Base-by-base conservation (phyloP, 92 coral and sea anemone genomes). In the Epizoanthus rinbou region DNA sequence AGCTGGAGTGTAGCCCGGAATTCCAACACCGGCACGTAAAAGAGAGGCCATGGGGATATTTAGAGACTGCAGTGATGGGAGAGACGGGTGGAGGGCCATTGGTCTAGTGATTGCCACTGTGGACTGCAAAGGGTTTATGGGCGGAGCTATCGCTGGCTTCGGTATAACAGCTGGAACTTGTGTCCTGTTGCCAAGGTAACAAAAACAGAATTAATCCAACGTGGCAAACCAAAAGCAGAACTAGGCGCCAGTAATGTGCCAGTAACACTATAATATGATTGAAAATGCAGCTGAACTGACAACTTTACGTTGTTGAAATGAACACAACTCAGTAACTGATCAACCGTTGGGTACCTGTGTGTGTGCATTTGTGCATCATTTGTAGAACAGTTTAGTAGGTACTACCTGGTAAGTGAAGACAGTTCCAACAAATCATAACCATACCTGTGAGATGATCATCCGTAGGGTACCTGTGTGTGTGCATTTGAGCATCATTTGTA, bases 11-110 rank as follows among this genome's bases (percentile, higher is more conserved):
- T 71, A 71, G 56, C 75, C 75, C 11, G 89, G 88, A 56, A 80
- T 47, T 9, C 84, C 86, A 5, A 79, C 41, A 4, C 87, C 90
- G 53, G 87, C 90, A 8, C 87, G 83, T 28, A 87, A 54, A 14
- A 82, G 47, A 53, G 90, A 87, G 52, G 87, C 90, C 39, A 81
- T 74, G 28, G 90, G 90, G 31, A 87, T 71, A 10, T 87, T 43
- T 13, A 57, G 9, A 16, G 53, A 11, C 24, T 59, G 69, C 63
- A 64, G 14, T 11, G 60, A 17, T 14, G 72, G 23, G 7, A 5
- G 21, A 9, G 72, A 37, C 57, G 80, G 25, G 19, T 22, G 74
- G 47, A 56, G 25, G 19, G 72, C 24, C 52, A 52, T 57, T n/a
- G 41, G 28, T 33, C 69, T 80, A 18, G 53, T 71, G 81, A 17